phyloP scores from a whole-genome alignment of 2,797 vertebrate species.

The Oryzias dopingdopingensis region DNA sequence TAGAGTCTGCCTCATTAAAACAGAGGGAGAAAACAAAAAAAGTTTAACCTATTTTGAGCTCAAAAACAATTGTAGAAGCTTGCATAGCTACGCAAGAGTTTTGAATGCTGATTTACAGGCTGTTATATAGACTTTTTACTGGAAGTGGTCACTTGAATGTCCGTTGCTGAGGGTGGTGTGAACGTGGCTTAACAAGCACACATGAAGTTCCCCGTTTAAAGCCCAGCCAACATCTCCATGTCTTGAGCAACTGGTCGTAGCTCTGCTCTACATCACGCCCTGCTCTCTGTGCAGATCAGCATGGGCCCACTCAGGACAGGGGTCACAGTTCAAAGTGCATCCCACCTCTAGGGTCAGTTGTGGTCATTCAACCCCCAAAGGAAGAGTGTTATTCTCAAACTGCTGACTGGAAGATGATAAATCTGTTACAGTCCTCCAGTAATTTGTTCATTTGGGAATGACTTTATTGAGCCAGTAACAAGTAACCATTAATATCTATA shows the following conservation, averaged over 20 bases:
- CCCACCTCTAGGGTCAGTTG: constrained; percentile 47
- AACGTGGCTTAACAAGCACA: constrained; percentile 1
- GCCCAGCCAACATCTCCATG: constrained; percentile 29
- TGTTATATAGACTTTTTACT: not conserved
- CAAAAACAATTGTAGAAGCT: too few species aligned
- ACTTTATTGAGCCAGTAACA: constrained; percentile 40
- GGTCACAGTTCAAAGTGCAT: constrained; percentile 68
- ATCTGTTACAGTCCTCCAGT: constrained; percentile 39
- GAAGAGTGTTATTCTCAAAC: constrained; percentile 53
- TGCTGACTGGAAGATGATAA: constrained; percentile 41
- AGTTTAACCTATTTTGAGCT: not conserved
- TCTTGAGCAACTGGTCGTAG: constrained; percentile 61
- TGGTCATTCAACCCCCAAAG: constrained; percentile 35
- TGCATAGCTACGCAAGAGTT: too few species aligned
- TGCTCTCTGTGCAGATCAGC: constrained; percentile 47
- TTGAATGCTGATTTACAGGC: too few species aligned
- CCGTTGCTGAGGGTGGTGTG: not conserved
- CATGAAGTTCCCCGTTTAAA: constrained; percentile 23
- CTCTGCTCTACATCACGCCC: constrained; percentile 10
- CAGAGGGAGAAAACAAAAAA: constrained; percentile 54
- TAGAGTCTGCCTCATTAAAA: constrained; percentile 74
- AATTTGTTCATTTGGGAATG: constrained; percentile 53
- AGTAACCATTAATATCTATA: constrained; percentile 25
- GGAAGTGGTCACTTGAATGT: not conserved
- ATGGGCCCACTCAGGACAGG: constrained; percentile 36